phyloP scores from a whole-genome alignment of 2,888 invertebrate species.

The Pecten maximus region DNA sequence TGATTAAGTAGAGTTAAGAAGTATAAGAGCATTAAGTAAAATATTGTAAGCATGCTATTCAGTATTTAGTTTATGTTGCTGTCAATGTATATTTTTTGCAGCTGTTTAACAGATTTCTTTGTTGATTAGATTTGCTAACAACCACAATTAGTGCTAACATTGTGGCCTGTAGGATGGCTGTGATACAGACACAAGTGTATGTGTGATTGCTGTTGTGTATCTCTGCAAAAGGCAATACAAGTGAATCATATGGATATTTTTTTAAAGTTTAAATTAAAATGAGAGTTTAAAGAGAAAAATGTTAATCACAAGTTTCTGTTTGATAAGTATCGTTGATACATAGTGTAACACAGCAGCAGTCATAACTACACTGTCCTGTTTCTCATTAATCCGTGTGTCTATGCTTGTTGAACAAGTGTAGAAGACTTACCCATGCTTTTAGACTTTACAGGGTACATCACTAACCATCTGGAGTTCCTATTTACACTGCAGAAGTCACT shows the following conservation, averaged over 20 bases:
- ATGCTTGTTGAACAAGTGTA: background rate
- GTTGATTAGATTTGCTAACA: background rate
- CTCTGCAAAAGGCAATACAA: background rate
- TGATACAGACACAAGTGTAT: background rate
- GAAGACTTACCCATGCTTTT: background rate
- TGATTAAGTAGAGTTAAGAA: too few relatives aligned
- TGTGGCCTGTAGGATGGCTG: background rate
- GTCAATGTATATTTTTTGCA: slow-evolving; percentile 7
- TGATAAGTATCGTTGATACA: background rate
- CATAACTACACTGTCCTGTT: background rate
- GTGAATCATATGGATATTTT: background rate
- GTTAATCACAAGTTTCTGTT: too few relatives aligned
- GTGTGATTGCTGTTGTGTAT: background rate
- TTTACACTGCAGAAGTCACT: background rate
- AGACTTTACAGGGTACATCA: slow-evolving; percentile 7
- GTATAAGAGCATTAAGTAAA: background rate
- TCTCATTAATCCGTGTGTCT: background rate
- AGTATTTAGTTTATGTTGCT: slow-evolving; percentile 9
- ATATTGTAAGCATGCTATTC: background rate
- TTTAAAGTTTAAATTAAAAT: too few relatives aligned
- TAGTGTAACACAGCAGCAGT: background rate
- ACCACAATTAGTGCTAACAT: background rate
- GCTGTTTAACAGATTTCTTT: background rate
- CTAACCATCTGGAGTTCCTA: background rate
- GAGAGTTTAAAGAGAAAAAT: too few relatives aligned